A percentile compares a stretch with the other conserved stretches of the same genome.
phyloP scores from a whole-genome alignment of 2,888 invertebrate species.

The Nebria salina region DNA sequence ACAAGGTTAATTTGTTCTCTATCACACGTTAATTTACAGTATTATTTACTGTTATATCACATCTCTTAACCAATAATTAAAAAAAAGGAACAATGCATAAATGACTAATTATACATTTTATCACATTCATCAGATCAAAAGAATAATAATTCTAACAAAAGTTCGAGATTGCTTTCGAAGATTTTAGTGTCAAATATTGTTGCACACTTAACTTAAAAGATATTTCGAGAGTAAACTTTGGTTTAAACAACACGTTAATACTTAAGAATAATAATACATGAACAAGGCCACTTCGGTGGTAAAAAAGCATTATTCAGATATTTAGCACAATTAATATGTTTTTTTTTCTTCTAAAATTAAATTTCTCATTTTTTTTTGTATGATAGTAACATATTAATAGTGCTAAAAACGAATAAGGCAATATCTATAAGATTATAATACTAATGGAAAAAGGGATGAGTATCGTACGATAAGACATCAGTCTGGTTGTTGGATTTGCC shows the following conservation, averaged over 20 bases:
- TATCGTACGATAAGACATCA: conserved; percentile 27
- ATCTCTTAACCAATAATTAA: not conserved
- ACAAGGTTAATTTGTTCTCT: not conserved
- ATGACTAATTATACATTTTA: not conserved
- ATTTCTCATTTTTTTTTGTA: no score
- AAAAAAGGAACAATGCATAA: not conserved
- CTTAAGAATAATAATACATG: not conserved
- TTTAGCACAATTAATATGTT: no score
- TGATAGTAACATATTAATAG: not conserved
- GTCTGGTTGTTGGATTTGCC: conserved; percentile 33
- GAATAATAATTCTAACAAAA: not conserved
- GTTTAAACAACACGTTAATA: no score
- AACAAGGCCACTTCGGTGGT: not conserved
- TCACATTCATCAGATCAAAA: not conserved
- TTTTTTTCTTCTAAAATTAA: no score
- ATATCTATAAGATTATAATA: not conserved
- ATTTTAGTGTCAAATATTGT: no score
- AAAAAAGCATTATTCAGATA: not conserved
- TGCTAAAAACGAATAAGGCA: not conserved
- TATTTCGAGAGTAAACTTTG: not conserved
- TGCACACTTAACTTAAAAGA: no score
- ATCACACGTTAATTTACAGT: not conserved
- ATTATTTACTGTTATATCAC: not conserved
- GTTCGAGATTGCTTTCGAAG: no score
- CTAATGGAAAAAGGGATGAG: conserved; percentile 20